These are phyloP conservation scores for Arremon brunneinucha DNA, from an alignment of 2,797 vertebrate genomes.

Conservation along the genomic window DNA sequence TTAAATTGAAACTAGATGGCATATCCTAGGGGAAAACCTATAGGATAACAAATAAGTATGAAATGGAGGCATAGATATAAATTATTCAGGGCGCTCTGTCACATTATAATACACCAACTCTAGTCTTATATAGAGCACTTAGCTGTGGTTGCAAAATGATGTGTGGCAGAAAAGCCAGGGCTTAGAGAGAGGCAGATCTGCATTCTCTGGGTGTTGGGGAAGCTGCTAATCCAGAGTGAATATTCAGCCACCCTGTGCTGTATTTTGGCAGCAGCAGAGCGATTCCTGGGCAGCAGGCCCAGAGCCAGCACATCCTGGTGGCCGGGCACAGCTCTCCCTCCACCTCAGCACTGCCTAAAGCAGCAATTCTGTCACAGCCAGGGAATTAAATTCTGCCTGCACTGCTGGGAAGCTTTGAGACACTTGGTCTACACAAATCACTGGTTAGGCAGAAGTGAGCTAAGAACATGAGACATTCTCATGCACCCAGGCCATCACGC, in stretches of 20 bases:
- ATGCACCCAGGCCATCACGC: neutral
- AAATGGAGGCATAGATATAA: conserved; percentile 12
- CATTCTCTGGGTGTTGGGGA: neutral
- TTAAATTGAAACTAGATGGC: conserved; percentile 52
- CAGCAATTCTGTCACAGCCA: neutral
- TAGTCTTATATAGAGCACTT: neutral
- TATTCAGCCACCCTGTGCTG: neutral
- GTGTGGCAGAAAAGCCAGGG: neutral
- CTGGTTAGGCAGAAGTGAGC: neutral
- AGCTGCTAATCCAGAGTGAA: neutral
- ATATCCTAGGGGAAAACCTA: conserved; percentile 21
- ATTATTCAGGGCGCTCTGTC: conserved; percentile 30
- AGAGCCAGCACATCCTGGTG: neutral
- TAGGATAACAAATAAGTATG: conserved; percentile 43
- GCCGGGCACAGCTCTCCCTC: neutral
- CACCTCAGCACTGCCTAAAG: neutral
- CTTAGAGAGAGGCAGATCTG: neutral
- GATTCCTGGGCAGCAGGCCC: neutral
- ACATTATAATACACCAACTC: neutral
- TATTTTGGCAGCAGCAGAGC: neutral
- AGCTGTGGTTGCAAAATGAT: neutral
- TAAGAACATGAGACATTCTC: neutral
- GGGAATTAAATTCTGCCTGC: neutral
- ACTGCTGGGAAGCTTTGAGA: neutral
- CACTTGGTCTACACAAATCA: neutral